A percentile compares a stretch with the other conserved stretches of the same genome.
phyloP scores from a whole-genome alignment of 1,140 invertebrate genomes.

The Bombus consobrinus region DNA sequence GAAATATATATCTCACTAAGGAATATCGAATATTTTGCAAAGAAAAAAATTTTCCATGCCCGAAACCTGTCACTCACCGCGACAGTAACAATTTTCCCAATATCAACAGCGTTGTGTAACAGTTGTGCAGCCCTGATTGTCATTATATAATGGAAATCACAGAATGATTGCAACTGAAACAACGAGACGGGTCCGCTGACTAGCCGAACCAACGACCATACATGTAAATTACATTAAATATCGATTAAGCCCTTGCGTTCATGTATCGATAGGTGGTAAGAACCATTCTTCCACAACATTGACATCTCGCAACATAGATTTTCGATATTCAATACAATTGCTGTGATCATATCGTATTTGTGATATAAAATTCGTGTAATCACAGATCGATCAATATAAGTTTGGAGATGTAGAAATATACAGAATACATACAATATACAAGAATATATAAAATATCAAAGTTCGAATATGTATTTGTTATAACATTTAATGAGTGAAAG shows the following conservation, averaged over 20 bases:
- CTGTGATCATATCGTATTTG: neutral
- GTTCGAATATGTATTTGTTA: too few relatives aligned
- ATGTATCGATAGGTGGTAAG: constrained; percentile 8
- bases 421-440: too few relatives aligned
- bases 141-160: constrained; percentile 35
- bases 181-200: neutral
- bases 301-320: neutral
- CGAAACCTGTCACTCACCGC: neutral
- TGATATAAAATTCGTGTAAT: neutral
- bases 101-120: neutral
- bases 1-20: neutral
- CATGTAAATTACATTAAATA: constrained; percentile 45
- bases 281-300: neutral
- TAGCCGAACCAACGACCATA: neutral
- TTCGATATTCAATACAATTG: neutral
- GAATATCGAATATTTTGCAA: neutral
- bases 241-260: constrained; percentile 16
- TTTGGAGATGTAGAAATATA: neutral
- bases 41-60: neutral
- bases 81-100: neutral
- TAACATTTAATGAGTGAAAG: too few relatives aligned
- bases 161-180: constrained; percentile 38
- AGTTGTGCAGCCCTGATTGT: constrained; percentile 27
- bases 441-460: too few relatives aligned
- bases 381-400: neutral